phyloP scores from a whole-genome alignment of 2,888 invertebrate species.

The Ypsolopha sequella region DNA sequence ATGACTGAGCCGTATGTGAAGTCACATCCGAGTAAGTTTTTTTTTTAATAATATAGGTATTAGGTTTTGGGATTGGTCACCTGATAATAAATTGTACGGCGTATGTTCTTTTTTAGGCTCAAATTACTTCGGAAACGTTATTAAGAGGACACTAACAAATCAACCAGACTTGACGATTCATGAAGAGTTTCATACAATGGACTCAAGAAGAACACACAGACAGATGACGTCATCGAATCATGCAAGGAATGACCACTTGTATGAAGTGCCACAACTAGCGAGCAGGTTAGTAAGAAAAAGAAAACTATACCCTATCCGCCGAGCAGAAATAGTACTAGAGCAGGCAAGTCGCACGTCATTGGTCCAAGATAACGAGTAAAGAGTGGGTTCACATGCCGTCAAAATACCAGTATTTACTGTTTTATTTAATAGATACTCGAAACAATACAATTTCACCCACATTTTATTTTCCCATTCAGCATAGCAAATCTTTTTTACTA shows the following conservation, averaged over 20 bases:
- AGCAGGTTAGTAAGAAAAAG: conserved; percentile 40
- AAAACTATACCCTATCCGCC: too few relatives aligned
- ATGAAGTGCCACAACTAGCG: conserved; percentile 83
- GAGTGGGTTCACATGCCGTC: too few relatives aligned
- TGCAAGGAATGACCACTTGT: conserved; percentile 84
- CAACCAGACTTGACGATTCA: conserved; percentile 86
- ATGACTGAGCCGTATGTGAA: conserved; percentile 54
- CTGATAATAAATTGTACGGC: background rate
- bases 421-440: too few relatives aligned
- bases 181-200: conserved; percentile 81
- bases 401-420: too few relatives aligned
- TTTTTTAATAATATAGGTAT: background rate
- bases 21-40: conserved; percentile 46
- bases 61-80: background rate
- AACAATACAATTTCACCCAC: too few relatives aligned
- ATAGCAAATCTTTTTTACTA: too few relatives aligned
- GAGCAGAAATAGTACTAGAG: too few relatives aligned
- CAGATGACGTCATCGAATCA: conserved; percentile 72
- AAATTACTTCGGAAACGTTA: conserved; percentile 86
- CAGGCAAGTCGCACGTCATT: too few relatives aligned
- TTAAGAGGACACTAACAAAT: conserved; percentile 83
- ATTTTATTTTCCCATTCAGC: too few relatives aligned
- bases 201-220: conserved; percentile 68
- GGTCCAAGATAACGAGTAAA: too few relatives aligned
- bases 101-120: conserved; percentile 27